These are phyloP conservation scores for Chaenodraco wilsoni DNA, from an alignment of 2,797 vertebrate genomes.

Conservation along the genomic window DNA sequence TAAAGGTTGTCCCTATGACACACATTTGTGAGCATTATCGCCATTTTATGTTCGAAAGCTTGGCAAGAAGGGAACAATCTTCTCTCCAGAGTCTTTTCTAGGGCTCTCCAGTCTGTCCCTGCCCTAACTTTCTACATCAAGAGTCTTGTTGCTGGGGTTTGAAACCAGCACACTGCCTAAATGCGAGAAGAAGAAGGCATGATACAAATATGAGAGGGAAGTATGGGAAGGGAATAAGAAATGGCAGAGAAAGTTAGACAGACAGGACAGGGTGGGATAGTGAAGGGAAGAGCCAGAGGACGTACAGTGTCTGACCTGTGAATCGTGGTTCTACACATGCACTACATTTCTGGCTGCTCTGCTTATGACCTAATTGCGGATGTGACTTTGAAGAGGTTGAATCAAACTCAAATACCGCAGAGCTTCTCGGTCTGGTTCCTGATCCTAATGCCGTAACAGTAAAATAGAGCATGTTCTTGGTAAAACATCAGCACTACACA, in stretches of 20 bases:
- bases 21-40: conserved; percentile 11
- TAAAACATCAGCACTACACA: conserved; percentile 34
- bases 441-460: conserved; percentile 41
- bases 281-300: conserved; percentile 19
- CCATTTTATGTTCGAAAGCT: conserved; percentile 19
- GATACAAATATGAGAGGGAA: conserved; percentile 35
- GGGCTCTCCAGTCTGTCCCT: conserved; percentile 33
- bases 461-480: conserved; percentile 57
- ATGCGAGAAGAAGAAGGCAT: background rate
- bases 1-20: background rate
- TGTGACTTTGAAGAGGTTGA: conserved; percentile 48
- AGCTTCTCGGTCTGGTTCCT: conserved; percentile 38
- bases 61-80: conserved; percentile 15
- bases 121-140: conserved; percentile 42
- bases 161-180: conserved; percentile 44
- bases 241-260: conserved; percentile 30
- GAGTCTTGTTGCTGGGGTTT: conserved; percentile 54
- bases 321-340: conserved; percentile 11
- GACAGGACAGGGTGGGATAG: conserved; percentile 3
- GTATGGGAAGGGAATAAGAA: conserved; percentile 23
- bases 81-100: conserved; percentile 55
- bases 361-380: conserved; percentile 47
- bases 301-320: conserved; percentile 9
- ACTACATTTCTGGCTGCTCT: conserved; percentile 24
- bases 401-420: conserved; percentile 43